Percentiles rank a stretch among this genome's conserved stretches.
Evolutionary conservation across 2,888 invertebrate species (phyloP).

Genomic region (Dysmachus trigonus): DNA sequence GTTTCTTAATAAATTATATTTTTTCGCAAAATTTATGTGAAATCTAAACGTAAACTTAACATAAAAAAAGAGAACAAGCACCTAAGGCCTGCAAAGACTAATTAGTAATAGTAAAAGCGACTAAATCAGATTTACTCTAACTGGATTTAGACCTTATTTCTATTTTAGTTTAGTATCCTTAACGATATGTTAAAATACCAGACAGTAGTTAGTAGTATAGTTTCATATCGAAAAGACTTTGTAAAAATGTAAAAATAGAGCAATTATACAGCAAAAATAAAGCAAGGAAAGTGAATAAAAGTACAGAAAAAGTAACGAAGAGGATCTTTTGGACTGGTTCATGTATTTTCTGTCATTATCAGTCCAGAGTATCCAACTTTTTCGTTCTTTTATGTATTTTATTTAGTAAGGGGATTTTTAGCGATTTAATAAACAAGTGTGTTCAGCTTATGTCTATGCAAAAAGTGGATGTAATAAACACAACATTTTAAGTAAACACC

Average conservation of each 20-base stretch:
- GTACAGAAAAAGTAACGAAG: background rate
- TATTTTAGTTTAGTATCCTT: background rate
- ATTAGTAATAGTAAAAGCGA: background rate
- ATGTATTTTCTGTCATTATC: background rate
- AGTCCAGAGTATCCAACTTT: background rate
- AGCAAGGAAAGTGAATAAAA: background rate
- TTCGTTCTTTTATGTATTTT: background rate
- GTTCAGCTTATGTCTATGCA: slow-evolving; percentile 20
- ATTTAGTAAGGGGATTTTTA: slow-evolving; percentile 10
- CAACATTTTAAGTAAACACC: slow-evolving; percentile 18
- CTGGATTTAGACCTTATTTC: background rate
- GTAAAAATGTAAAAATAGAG: slow-evolving; percentile 33
- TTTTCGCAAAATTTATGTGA: background rate
- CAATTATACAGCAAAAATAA: background rate
- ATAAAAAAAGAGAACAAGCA: background rate
- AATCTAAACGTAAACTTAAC: background rate
- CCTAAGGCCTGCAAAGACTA: background rate
- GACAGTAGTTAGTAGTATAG: slow-evolving; percentile 21
- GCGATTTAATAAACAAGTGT: background rate
- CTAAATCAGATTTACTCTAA: background rate
- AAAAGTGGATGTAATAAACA: slow-evolving; percentile 30
- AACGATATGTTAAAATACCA: slow-evolving; percentile 8
- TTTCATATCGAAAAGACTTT: slow-evolving; percentile 18
- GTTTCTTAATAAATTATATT: background rate
- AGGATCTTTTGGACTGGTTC: background rate